Conservation (phyloP, 1,140 invertebrate species). For the Drosophila insularis region DNA sequence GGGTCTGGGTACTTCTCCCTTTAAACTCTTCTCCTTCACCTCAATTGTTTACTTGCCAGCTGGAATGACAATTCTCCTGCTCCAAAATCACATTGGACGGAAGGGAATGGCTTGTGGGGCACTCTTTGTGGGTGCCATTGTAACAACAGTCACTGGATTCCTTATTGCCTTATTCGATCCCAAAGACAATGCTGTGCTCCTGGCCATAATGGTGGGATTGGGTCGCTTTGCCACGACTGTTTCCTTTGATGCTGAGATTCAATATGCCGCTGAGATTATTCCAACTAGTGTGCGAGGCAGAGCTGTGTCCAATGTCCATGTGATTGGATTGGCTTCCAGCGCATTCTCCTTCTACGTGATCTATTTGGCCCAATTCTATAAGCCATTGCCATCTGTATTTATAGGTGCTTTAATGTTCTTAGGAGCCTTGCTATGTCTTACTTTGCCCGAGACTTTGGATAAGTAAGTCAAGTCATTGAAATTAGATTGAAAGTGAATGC, state of each 20-base stretch:
- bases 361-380: constrained; percentile 82
- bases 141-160: constrained; percentile 77
- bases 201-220: constrained; percentile 80
- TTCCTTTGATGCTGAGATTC: constrained; percentile 85
- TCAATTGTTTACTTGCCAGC: constrained; percentile 84
- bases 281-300: constrained; percentile 86
- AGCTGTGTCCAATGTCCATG: constrained; percentile 84
- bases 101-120: constrained; percentile 84
- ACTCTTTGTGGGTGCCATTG: constrained; percentile 83
- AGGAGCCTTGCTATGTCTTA: constrained; percentile 84
- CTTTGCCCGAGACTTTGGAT: constrained; percentile 85
- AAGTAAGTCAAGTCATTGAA: constrained; percentile 44
- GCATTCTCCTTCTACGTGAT: constrained; percentile 73
- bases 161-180: constrained; percentile 56
- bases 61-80: constrained; percentile 83
- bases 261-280: constrained; percentile 87
- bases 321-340: constrained; percentile 83
- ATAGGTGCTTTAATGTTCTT: constrained; percentile 84
- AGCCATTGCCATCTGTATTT: constrained; percentile 84
- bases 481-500: background rate
- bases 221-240: constrained; percentile 86
- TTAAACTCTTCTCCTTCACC: constrained; percentile 84
- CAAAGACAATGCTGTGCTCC: constrained; percentile 52
- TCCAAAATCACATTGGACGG: constrained; percentile 84
- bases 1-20: constrained; percentile 84